These are phyloP conservation scores for Ellobium chinense DNA, from an alignment of 2,888 invertebrate genomes.

Conservation along the genomic window DNA sequence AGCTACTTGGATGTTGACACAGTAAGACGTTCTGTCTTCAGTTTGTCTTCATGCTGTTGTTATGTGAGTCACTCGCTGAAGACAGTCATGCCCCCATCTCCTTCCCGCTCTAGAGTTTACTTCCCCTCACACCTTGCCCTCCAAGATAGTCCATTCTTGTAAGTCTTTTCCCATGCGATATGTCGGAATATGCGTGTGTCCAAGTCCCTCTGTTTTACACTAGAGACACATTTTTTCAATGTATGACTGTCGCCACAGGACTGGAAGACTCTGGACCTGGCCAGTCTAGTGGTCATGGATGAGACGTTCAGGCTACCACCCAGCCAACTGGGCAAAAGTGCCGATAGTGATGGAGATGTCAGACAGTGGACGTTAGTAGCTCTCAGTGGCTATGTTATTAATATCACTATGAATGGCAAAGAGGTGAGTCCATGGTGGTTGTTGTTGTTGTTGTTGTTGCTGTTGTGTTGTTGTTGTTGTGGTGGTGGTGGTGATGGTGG, in stretches of 20 bases:
- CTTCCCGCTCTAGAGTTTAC: too few relatives aligned
- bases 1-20: too few relatives aligned
- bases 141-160: too few relatives aligned
- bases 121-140: too few relatives aligned
- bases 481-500: not conserved
- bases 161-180: too few relatives aligned
- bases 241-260: constrained; percentile 6
- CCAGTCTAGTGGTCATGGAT: not conserved
- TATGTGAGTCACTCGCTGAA: too few relatives aligned
- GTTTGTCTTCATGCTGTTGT: too few relatives aligned
- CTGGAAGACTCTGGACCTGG: constrained; percentile 11
- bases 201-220: too few relatives aligned
- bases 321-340: not conserved
- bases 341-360: not conserved
- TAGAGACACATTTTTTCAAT: too few relatives aligned
- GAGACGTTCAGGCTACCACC: not conserved
- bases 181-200: too few relatives aligned
- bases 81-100: too few relatives aligned
- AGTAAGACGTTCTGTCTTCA: too few relatives aligned
- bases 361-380: not conserved
- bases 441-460: not conserved
- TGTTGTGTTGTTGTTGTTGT: not conserved
- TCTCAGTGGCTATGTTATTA: not conserved
- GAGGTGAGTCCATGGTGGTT: constrained; percentile 1
- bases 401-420: not conserved